Conservation (phyloP, 2,113 vertebrate species). For the Pungitius pungitius region DNA sequence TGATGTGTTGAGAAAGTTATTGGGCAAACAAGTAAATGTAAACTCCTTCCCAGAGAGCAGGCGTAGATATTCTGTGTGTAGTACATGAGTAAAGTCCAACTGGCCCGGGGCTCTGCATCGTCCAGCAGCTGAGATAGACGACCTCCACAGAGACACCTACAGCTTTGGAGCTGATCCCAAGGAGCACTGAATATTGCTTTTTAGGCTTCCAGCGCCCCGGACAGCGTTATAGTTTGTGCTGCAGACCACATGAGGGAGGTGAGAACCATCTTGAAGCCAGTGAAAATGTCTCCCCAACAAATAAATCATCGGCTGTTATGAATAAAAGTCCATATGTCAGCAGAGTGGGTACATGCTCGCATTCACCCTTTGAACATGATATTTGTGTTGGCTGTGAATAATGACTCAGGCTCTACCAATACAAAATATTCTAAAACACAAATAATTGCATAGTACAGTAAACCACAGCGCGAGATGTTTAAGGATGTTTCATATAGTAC, state of each 20-base stretch:
- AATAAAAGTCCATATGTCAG: not conserved
- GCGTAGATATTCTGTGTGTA: conserved; percentile 1
- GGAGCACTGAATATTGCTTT: not conserved
- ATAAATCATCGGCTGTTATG: not conserved
- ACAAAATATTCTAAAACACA: not conserved
- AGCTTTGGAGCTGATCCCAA: conserved; percentile 6
- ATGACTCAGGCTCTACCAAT: not conserved
- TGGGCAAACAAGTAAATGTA: not conserved
- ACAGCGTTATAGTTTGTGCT: conserved; percentile 6
- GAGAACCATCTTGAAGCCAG: not conserved
- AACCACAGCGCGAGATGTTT: not conserved
- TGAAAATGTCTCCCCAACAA: not conserved
- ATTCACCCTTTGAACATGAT: not conserved
- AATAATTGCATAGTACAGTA: not conserved
- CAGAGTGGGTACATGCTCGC: not conserved
- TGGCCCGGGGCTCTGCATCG: conserved; percentile 5
- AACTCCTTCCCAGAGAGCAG: not conserved
- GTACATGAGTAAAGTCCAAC: conserved; percentile 3
- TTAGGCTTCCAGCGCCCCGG: not conserved
- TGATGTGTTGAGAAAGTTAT: conserved; percentile 3
- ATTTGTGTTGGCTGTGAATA: not conserved
- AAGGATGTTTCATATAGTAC: not conserved
- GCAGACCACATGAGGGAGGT: not conserved
- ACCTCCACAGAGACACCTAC: not conserved
- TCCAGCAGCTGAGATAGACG: conserved; percentile 6